phyloP scores from a whole-genome alignment of 2,888 invertebrate species.

The Choristoneura rosaceana region DNA sequence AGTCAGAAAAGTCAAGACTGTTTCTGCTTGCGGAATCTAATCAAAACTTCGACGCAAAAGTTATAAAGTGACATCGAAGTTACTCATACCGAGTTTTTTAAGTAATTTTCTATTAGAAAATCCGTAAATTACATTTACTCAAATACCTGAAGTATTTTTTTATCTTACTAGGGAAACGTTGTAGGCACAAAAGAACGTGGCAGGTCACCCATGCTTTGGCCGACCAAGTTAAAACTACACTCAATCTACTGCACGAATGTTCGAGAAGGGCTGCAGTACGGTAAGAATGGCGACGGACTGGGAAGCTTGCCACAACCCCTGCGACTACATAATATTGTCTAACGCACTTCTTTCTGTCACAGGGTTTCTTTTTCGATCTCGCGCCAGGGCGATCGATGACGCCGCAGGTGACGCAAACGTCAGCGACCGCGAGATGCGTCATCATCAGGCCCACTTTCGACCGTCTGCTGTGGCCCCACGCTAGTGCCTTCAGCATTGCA shows the following conservation, averaged over 20 bases:
- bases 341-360: no score
- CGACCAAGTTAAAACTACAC: no score
- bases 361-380: conserved; percentile 60
- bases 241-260: no score
- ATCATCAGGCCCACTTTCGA: conserved; percentile 55
- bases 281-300: no score
- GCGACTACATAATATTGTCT: no score
- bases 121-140: background rate
- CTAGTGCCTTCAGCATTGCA: no score
- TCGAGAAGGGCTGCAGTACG: no score
- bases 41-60: background rate
- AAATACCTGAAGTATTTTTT: background rate
- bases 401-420: conserved; percentile 92
- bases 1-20: background rate
- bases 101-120: background rate
- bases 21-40: background rate
- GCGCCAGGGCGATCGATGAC: conserved; percentile 78
- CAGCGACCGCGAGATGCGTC: conserved; percentile 91
- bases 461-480: conserved; percentile 55
- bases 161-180: background rate
- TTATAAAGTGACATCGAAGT: background rate
- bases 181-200: no score
- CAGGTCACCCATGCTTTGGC: no score
- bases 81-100: background rate
- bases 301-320: no score